These are phyloP conservation scores for Sclerodermus sp. DNA, from an alignment of 2,888 invertebrate genomes.

Conservation along the genomic window DNA sequence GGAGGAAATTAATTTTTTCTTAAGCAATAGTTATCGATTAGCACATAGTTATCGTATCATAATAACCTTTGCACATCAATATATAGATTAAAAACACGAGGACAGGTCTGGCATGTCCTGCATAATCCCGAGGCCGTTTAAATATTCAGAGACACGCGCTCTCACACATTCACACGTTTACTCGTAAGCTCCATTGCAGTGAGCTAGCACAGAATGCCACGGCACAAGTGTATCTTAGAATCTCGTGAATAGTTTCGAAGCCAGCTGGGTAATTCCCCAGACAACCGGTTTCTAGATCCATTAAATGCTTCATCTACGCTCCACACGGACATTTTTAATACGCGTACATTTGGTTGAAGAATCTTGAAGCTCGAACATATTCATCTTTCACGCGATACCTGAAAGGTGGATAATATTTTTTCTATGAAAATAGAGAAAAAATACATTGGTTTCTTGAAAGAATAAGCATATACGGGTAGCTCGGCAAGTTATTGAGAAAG, in stretches of 20 bases:
- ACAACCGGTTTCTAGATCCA: conserved; percentile 35
- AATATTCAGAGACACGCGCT: conserved; percentile 29
- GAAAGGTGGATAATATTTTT: too few species aligned
- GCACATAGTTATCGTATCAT: too few species aligned
- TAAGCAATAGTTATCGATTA: too few species aligned
- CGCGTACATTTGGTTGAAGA: conserved; percentile 9
- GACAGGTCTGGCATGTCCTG: conserved; percentile 23
- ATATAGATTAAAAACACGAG: conserved; percentile 21
- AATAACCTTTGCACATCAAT: too few species aligned
- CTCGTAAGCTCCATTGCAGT: conserved; percentile 1
- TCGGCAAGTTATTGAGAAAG: too few species aligned
- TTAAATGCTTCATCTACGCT: conserved; percentile 23
- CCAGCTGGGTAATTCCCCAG: conserved; percentile 25
- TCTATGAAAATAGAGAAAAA: too few species aligned
- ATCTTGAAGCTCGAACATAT: too few species aligned
- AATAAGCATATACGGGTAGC: too few species aligned
- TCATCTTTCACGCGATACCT: too few species aligned
- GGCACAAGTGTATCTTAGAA: conserved; percentile 20
- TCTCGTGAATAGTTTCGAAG: conserved; percentile 30
- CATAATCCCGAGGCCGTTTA: conserved; percentile 35
- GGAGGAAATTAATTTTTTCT: too few species aligned
- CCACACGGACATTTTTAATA: background rate
- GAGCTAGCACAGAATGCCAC: conserved; percentile 5
- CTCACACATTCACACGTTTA: conserved; percentile 1
- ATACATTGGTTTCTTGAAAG: too few species aligned